Evolutionary conservation across 2,113 vertebrate species (phyloP).

Genomic region (Cyanistes caeruleus): DNA sequence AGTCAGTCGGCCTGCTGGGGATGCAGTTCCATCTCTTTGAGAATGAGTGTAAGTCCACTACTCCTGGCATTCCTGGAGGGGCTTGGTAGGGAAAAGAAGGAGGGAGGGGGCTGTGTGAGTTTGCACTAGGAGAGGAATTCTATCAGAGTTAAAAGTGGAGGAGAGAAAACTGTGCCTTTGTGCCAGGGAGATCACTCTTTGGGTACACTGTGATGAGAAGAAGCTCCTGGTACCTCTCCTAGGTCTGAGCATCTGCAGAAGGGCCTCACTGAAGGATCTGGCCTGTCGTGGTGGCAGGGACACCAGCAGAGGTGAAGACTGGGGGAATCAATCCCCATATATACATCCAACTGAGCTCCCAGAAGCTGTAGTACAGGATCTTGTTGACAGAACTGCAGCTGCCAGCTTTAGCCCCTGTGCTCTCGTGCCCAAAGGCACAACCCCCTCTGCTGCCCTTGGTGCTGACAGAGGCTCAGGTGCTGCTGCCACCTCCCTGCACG

Average conservation of each 20-base stretch:
- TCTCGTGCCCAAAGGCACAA: not conserved
- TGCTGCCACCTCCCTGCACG: not conserved
- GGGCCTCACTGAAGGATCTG: not conserved
- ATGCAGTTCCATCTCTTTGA: conserved; percentile 98
- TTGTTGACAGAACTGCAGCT: not conserved
- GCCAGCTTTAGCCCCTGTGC: not conserved
- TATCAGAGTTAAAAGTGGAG: not conserved
- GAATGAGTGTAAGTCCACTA: conserved; percentile 90
- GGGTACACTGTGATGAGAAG: not conserved
- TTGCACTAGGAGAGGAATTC: not conserved
- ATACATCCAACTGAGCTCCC: not conserved
- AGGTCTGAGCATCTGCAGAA: not conserved
- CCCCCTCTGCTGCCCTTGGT: not conserved
- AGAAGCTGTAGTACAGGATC: not conserved
- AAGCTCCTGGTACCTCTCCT: not conserved
- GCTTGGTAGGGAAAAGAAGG: not conserved
- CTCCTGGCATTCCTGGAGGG: not conserved
- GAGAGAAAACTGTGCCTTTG: not conserved
- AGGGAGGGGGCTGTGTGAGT: not conserved
- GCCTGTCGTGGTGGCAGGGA: not conserved
- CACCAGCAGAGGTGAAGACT: not conserved
- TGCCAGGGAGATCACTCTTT: not conserved
- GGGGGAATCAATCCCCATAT: not conserved
- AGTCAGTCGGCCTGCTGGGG: conserved; percentile 91
- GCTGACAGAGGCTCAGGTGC: not conserved